Percentiles rank a stretch among this genome's conserved stretches.
These are phyloP conservation scores for Centropristis striata DNA, from an alignment of 2,113 vertebrate genomes.

Conservation along the genomic window DNA sequence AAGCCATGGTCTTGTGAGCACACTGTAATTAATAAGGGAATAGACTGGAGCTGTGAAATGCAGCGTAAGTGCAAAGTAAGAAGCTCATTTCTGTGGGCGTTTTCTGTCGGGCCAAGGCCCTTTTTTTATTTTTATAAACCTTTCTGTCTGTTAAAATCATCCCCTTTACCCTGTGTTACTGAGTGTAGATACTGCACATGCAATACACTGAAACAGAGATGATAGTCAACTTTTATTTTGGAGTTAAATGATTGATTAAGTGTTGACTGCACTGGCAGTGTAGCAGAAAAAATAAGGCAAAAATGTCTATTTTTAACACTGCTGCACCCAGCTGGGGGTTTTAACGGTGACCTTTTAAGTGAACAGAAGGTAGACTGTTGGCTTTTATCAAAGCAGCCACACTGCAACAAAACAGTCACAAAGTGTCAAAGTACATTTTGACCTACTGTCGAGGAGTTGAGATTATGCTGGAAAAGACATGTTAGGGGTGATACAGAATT, in stretches of 20 bases:
- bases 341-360: conserved; percentile 24
- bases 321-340: background rate
- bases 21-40: conserved; percentile 46
- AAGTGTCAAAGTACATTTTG: background rate
- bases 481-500: too few species aligned
- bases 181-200: background rate
- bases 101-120: background rate
- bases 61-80: conserved; percentile 11
- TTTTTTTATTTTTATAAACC: background rate
- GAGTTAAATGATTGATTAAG: background rate
- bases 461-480: too few species aligned
- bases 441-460: too few species aligned
- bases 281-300: conserved; percentile 2
- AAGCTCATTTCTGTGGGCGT: conserved; percentile 1
- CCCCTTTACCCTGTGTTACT: background rate
- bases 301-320: conserved; percentile 23
- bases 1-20: conserved; percentile 42
- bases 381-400: background rate
- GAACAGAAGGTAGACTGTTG: conserved; percentile 2
- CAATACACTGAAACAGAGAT: background rate
- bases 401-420: background rate
- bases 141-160: background rate
- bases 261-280: background rate
- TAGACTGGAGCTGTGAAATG: conserved; percentile 20
- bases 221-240: background rate